Percentiles rank a stretch among this genome's conserved stretches.
phyloP scores from a whole-genome alignment of 2,888 invertebrate genomes.

The Agrenia bidenticulata region DNA sequence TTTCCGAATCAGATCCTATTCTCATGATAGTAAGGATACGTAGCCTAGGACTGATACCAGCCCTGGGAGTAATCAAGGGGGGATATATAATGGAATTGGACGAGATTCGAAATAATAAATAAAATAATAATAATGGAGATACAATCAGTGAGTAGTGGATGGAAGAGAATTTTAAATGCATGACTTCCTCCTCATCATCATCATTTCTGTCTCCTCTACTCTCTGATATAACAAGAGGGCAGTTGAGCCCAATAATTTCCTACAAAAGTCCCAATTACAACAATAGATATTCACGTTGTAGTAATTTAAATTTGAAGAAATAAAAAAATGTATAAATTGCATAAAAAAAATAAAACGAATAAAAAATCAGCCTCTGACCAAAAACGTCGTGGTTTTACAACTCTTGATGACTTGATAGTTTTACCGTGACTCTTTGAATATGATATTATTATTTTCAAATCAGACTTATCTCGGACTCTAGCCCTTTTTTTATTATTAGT shows the following conservation, averaged over 20 bases:
- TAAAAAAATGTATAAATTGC: neutral
- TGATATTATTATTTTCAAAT: no score
- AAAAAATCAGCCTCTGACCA: constrained; percentile 6
- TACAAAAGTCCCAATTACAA: constrained; percentile 6
- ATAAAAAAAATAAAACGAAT: no score
- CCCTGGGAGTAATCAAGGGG: no score
- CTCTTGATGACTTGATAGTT: no score
- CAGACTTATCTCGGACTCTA: no score
- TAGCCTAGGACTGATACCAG: no score
- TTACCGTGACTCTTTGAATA: no score
- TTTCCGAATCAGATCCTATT: no score
- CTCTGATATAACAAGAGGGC: no score
- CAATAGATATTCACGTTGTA: constrained; percentile 9
- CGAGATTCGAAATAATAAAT: neutral
- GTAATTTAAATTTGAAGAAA: neutral
- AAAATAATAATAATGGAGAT: constrained; percentile 6
- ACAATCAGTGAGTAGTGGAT: constrained; percentile 6
- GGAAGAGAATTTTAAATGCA: constrained; percentile 4
- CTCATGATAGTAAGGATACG: no score
- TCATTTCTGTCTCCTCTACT: neutral
- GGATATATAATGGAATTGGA: no score
- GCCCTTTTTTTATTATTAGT: no score
- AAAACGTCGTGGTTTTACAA: neutral
- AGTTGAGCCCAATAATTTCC: neutral
- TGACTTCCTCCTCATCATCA: constrained; percentile 4